phyloP scores from a whole-genome alignment of 2,797 vertebrate species.

The Coreius guichenoti region DNA sequence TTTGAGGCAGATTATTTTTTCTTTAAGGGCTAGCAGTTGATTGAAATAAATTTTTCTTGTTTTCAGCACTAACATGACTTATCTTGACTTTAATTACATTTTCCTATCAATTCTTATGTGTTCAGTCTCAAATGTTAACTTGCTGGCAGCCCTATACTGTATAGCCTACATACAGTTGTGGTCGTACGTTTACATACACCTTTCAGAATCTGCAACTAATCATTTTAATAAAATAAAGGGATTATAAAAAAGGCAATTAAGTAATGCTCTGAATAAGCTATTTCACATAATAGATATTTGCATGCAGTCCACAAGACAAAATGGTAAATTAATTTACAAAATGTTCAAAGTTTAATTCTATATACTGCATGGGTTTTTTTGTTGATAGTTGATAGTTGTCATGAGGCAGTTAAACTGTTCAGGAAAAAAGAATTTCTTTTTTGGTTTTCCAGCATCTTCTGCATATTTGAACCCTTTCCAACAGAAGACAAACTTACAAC shows the following conservation, averaged over 20 bases:
- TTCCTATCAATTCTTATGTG: not conserved
- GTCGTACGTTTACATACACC: not conserved
- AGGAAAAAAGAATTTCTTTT: not conserved
- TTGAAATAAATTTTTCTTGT: conserved; percentile 10
- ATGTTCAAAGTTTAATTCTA: not conserved
- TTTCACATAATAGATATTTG: not conserved
- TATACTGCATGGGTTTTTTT: not conserved
- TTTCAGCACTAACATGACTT: not conserved
- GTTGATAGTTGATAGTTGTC: not conserved
- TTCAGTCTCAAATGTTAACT: not conserved
- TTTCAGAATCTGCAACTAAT: not conserved
- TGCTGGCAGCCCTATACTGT: not conserved
- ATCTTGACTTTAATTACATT: not conserved
- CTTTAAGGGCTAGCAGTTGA: conserved; percentile 6
- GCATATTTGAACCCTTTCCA: not conserved
- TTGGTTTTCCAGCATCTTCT: not conserved
- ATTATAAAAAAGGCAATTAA: not conserved
- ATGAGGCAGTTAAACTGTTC: not conserved
- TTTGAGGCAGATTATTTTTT: not conserved
- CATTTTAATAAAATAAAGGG: not conserved
- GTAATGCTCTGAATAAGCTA: not conserved
- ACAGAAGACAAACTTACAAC: not conserved
- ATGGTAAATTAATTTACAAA: not conserved
- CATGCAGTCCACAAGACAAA: not conserved
- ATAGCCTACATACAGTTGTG: not conserved